These are phyloP conservation scores for Galerucella pusilla DNA, from an alignment of 2,888 invertebrate genomes.

Conservation along the genomic window DNA sequence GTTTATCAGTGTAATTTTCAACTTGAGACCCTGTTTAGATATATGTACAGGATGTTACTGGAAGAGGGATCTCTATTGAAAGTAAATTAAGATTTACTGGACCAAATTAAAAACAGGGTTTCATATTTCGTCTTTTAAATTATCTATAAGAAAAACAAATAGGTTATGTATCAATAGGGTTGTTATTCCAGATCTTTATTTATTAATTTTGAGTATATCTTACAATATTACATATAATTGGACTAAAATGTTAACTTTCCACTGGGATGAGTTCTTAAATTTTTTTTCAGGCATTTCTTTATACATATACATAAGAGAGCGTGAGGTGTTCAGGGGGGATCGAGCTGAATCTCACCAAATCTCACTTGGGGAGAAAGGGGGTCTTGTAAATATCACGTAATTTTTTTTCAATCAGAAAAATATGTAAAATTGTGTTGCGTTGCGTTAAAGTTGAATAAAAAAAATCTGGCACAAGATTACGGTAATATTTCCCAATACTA, in stretches of 20 bases:
- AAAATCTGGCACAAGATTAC: too few species aligned
- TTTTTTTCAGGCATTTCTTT: too few species aligned
- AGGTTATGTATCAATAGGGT: neutral
- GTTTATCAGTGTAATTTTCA: slow-evolving; percentile 13
- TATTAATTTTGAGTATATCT: neutral
- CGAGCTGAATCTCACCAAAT: too few species aligned
- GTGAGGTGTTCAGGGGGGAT: too few species aligned
- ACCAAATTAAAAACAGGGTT: neutral
- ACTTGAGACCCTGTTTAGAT: slow-evolving; percentile 10
- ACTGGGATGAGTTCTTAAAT: too few species aligned
- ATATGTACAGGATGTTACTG: slow-evolving; percentile 3
- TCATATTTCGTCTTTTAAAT: neutral
- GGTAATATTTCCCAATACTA: too few species aligned
- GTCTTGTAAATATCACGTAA: too few species aligned
- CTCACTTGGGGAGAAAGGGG: too few species aligned
- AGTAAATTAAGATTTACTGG: neutral
- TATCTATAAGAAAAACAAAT: neutral
- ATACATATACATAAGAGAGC: too few species aligned
- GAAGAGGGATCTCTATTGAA: neutral
- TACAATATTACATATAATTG: neutral
- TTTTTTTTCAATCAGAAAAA: too few species aligned
- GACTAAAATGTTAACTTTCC: neutral
- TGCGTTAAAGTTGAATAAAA: too few species aligned
- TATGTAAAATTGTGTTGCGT: too few species aligned
- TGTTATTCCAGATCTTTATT: neutral